phyloP scores from a whole-genome alignment of 1,140 invertebrate species.

The Octopus bimaculoides region DNA sequence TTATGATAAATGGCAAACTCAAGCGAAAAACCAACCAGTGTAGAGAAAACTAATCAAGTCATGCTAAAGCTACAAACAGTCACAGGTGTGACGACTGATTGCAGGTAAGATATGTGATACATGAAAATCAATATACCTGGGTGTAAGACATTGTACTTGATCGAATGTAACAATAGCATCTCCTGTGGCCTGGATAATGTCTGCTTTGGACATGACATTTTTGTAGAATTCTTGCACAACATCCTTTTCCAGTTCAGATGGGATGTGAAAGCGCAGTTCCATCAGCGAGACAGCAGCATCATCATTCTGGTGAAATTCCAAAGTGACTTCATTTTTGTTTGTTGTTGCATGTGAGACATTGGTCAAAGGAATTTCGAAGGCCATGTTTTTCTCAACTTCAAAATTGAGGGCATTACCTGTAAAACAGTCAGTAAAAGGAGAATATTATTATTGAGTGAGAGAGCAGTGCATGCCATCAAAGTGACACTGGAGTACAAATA shows the following conservation, averaged over 20 bases:
- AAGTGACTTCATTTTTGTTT: conserved; percentile 97
- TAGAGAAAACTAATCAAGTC: too few species aligned
- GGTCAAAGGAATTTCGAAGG: conserved; percentile 94
- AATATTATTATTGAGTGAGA: neutral
- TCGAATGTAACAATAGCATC: conserved; percentile 96
- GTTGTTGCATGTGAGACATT: conserved; percentile 95
- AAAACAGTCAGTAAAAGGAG: conserved; percentile 19
- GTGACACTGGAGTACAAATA: too few species aligned
- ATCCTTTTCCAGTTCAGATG: conserved; percentile 66
- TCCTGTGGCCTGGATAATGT: conserved; percentile 94
- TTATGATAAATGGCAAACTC: too few species aligned
- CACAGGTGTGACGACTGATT: too few species aligned
- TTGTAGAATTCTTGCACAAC: conserved; percentile 93
- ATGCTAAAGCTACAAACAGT: too few species aligned
- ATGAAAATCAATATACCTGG: conserved; percentile 66
- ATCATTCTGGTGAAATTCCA: conserved; percentile 99
- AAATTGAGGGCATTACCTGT: conserved; percentile 83
- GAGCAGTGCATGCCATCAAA: too few species aligned
- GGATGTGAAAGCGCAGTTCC: conserved; percentile 98
- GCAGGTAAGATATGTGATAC: too few species aligned
- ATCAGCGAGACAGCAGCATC: conserved; percentile 94
- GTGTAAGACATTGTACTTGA: conserved; percentile 97
- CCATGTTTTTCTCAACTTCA: conserved; percentile 80
- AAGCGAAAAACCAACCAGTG: too few species aligned
- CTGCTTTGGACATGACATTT: conserved; percentile 91